A percentile compares a stretch with the other conserved stretches of the same genome.
phyloP scores from a whole-genome alignment of 1,140 invertebrate species.

The Atta colombica region DNA sequence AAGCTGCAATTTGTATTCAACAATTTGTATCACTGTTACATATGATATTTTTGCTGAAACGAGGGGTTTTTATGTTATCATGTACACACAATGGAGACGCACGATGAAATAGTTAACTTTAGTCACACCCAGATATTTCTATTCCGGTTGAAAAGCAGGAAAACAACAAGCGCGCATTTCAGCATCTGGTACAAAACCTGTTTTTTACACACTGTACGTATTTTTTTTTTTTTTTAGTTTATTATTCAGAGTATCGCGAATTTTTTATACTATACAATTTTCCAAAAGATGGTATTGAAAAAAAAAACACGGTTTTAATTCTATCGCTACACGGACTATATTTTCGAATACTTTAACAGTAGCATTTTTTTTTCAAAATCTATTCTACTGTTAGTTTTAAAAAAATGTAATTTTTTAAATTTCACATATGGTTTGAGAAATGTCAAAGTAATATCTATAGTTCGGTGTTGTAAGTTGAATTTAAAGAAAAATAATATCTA shows the following conservation, averaged over 20 bases:
- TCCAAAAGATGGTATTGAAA: slow-evolving; percentile 33
- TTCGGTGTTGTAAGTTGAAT: neutral
- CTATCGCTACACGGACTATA: neutral
- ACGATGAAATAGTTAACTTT: slow-evolving; percentile 50
- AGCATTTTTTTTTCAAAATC: neutral
- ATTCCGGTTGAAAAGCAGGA: slow-evolving; percentile 55
- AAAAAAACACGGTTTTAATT: slow-evolving; percentile 45
- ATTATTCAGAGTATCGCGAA: slow-evolving; percentile 38
- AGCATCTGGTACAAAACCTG: slow-evolving; percentile 20
- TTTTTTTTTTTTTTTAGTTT: slow-evolving; percentile 22
- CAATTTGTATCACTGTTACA: slow-evolving; percentile 33
- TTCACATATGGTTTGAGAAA: neutral
- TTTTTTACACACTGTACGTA: slow-evolving; percentile 3
- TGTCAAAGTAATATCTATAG: neutral
- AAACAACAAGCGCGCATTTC: slow-evolving; percentile 56
- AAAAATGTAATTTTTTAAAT: slow-evolving; percentile 14
- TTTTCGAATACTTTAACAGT: neutral
- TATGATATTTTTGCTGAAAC: slow-evolving; percentile 47
- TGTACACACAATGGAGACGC: slow-evolving; percentile 34
- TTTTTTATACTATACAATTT: slow-evolving; percentile 46
- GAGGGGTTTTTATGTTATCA: slow-evolving; percentile 16
- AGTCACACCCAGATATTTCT: slow-evolving; percentile 51
- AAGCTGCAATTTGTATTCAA: slow-evolving; percentile 43
- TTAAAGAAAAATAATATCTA: neutral
- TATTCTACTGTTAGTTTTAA: neutral